Evolutionary conservation across 2,888 invertebrate species (phyloP).

Genomic region (Trissolcus brochymenae): DNA sequence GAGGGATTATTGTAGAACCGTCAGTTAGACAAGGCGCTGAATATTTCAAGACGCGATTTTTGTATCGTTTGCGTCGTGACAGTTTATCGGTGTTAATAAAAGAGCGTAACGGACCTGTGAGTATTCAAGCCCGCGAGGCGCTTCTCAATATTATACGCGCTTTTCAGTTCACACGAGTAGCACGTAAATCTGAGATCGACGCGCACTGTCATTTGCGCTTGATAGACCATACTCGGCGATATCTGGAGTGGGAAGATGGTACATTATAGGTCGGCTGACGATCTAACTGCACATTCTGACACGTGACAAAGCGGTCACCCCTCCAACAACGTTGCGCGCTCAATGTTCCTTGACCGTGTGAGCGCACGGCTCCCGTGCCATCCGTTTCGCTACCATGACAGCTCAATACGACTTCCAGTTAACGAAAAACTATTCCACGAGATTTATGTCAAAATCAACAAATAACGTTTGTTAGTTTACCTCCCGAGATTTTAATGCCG

Average conservation of each 20-base stretch:
- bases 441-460: constrained; percentile 40
- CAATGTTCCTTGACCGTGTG: constrained; percentile 55
- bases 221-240: constrained; percentile 39
- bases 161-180: constrained; percentile 46
- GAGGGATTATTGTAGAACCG: constrained; percentile 4
- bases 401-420: constrained; percentile 39
- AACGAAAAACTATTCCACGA: constrained; percentile 37
- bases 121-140: constrained; percentile 26
- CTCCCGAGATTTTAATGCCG: constrained; percentile 36
- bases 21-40: constrained; percentile 16
- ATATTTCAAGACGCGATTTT: constrained; percentile 34
- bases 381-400: constrained; percentile 49
- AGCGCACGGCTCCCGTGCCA: constrained; percentile 45
- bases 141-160: constrained; percentile 40
- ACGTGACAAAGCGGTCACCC: constrained; percentile 57
- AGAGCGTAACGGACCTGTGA: constrained; percentile 32
- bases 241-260: constrained; percentile 49
- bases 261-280: constrained; percentile 48
- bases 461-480: constrained; percentile 34
- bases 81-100: constrained; percentile 52
- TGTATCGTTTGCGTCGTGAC: constrained; percentile 15
- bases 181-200: constrained; percentile 47
- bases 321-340: constrained; percentile 45
- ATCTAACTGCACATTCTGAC: constrained; percentile 56
- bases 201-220: constrained; percentile 33